A percentile compares a stretch with the other conserved stretches of the same genome.
Evolutionary conservation across 2,797 vertebrate genomes (phyloP).

Genomic region (Botia almorhae): DNA sequence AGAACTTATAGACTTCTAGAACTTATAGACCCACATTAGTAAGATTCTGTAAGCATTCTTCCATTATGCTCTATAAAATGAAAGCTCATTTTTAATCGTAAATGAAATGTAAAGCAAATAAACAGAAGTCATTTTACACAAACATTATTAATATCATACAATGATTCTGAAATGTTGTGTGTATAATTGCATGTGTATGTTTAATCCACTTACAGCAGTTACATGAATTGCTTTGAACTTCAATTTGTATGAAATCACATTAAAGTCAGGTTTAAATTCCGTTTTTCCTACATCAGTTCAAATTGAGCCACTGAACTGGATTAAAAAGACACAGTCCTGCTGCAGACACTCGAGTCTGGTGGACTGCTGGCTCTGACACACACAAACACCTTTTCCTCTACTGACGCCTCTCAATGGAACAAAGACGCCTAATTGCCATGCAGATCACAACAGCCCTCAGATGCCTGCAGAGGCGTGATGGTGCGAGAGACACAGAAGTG

Average conservation of each 20-base stretch:
- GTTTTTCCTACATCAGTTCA: background rate
- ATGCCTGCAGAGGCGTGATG: conserved; percentile 84
- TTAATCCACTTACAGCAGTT: too few species aligned
- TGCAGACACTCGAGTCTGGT: conserved; percentile 22
- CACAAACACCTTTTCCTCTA: conserved; percentile 46
- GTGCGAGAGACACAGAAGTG: conserved; percentile 61
- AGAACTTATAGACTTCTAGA: too few species aligned
- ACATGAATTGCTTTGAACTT: too few species aligned
- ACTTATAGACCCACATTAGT: too few species aligned
- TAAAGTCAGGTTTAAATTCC: background rate
- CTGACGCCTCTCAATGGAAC: conserved; percentile 70
- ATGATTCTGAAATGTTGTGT: background rate
- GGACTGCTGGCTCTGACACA: conserved; percentile 34
- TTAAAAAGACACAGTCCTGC: conserved; percentile 12
- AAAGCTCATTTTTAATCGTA: too few species aligned
- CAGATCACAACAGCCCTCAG: conserved; percentile 84
- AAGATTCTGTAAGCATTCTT: too few species aligned
- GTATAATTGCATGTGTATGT: too few species aligned
- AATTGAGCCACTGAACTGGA: background rate
- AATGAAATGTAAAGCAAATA: too few species aligned
- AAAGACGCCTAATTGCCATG: conserved; percentile 87
- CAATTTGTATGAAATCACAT: background rate
- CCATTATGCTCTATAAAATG: too few species aligned
- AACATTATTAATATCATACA: conserved; percentile 1
- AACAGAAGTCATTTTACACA: too few species aligned